phyloP scores from a whole-genome alignment of 2,797 vertebrate species.

The Hylomyscus alleni region DNA sequence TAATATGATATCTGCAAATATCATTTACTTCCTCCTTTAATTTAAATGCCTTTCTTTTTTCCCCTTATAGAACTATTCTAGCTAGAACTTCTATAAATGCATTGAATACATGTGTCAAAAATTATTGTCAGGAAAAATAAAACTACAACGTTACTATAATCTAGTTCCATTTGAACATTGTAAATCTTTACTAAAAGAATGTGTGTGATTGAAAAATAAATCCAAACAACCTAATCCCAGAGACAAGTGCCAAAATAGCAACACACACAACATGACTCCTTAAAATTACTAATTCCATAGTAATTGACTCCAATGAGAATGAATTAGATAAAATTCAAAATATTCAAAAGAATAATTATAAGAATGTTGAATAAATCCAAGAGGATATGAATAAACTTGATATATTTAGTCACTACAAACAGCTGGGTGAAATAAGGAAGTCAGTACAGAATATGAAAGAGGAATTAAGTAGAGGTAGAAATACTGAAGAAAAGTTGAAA shows the following conservation, averaged over 20 bases:
- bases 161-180: not conserved
- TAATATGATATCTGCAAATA: not conserved
- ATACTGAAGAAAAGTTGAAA: not conserved
- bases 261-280: not conserved
- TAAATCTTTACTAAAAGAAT: constrained; percentile 8
- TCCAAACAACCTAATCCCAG: not conserved
- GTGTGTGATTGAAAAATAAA: not conserved
- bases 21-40: not conserved
- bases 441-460: not conserved
- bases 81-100: not conserved
- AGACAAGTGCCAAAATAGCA: not conserved
- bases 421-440: not conserved
- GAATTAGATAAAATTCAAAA: not conserved
- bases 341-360: constrained; percentile 3
- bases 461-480: not conserved
- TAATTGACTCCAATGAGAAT: not conserved
- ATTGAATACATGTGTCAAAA: not conserved
- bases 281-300: not conserved
- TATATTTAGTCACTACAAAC: not conserved
- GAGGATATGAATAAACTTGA: not conserved
- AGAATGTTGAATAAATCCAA: constrained; percentile 1
- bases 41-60: not conserved
- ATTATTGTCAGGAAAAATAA: not conserved
- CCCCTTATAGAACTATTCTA: not conserved
- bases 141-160: not conserved